Conservation (phyloP, 2,113 vertebrate species). For the Gymnarchus niloticus region DNA sequence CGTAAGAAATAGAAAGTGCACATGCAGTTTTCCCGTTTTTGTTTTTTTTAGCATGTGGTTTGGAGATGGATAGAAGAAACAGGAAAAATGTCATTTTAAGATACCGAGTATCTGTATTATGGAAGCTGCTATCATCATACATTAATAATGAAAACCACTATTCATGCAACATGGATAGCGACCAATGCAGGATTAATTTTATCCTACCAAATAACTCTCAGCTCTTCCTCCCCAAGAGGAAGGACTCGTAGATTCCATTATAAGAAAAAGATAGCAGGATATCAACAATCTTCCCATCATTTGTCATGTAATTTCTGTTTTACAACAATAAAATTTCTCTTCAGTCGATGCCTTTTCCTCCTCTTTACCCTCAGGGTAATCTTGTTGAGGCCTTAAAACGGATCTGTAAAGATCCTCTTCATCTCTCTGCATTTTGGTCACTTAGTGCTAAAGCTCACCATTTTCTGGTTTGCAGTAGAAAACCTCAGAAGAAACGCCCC, state of each 20-base stretch:
- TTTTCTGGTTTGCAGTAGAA: background rate
- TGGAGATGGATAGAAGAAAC: background rate
- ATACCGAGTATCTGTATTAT: background rate
- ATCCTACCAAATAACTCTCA: background rate
- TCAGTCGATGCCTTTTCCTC: background rate
- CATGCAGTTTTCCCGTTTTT: background rate
- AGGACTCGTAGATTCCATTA: constrained; percentile 14
- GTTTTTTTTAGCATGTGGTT: background rate
- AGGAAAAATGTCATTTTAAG: background rate
- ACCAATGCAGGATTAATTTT: background rate
- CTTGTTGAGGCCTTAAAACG: background rate
- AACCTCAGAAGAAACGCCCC: background rate
- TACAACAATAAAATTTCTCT: background rate
- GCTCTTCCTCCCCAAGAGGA: background rate
- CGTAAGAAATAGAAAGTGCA: too few species aligned
- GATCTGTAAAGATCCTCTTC: background rate
- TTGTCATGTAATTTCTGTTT: background rate
- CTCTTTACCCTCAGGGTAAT: background rate
- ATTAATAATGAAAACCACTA: background rate
- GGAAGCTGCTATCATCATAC: too few species aligned
- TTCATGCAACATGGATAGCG: background rate
- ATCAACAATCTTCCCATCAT: background rate
- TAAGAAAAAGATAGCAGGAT: background rate
- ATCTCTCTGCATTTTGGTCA: background rate
- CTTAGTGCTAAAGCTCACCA: background rate